A percentile compares a stretch with the other conserved stretches of the same genome.
phyloP scores from a whole-genome alignment of 2,797 vertebrate species.

The Sitta carolinensis region DNA sequence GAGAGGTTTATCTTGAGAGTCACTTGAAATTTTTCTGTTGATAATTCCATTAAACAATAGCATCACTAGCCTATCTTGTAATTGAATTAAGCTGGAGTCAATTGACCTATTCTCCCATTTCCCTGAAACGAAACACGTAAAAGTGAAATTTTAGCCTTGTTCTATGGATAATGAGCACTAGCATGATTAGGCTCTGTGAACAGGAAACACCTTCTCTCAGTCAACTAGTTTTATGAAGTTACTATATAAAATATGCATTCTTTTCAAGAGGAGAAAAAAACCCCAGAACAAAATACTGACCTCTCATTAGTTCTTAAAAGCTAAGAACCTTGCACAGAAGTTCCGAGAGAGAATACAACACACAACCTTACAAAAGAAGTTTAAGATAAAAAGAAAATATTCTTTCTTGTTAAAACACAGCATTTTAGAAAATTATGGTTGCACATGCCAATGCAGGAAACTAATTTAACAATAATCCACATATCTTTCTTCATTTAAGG shows the following conservation, averaged over 20 bases:
- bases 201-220: not conserved
- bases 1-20: not conserved
- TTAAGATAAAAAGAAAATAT: not conserved
- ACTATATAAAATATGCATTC: not conserved
- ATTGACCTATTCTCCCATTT: not conserved
- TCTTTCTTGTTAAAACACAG: not conserved
- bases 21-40: not conserved
- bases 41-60: not conserved
- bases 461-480: not conserved
- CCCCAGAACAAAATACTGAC: not conserved
- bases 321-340: not conserved
- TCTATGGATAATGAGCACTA: not conserved
- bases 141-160: not conserved
- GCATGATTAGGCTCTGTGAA: not conserved
- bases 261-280: not conserved
- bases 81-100: not conserved
- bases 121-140: not conserved
- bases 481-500: not conserved
- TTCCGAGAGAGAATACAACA: not conserved
- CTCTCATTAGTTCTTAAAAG: not conserved
- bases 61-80: not conserved
- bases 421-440: not conserved
- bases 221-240: not conserved
- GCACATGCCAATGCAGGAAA: not conserved
- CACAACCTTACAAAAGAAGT: not conserved